Evolutionary conservation across 2,113 vertebrate species (phyloP).

Genomic region (Physeter macrocephalus): DNA sequence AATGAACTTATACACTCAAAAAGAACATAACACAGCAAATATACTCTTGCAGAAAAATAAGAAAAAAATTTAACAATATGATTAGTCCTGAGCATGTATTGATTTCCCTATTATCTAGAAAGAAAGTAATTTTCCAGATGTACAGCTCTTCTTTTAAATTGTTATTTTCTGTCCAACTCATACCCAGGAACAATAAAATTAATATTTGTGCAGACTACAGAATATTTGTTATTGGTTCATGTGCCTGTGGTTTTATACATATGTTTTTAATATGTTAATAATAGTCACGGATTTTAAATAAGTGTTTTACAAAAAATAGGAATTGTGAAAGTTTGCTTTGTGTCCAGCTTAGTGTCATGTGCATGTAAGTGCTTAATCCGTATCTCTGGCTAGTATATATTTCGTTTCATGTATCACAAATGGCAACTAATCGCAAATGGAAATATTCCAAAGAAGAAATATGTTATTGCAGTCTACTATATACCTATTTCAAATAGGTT

Average conservation of each 20-base stretch:
- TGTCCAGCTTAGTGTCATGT: neutral
- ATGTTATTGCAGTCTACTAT: neutral
- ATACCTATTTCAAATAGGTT: neutral
- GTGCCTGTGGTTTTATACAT: slow-evolving; percentile 21
- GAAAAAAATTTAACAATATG: neutral
- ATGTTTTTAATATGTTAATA: slow-evolving; percentile 13
- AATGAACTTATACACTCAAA: neutral
- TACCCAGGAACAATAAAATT: neutral
- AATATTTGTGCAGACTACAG: neutral
- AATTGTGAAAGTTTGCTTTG: slow-evolving; percentile 15
- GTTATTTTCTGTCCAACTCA: slow-evolving; percentile 7
- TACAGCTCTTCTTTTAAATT: slow-evolving; percentile 19
- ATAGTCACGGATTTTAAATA: slow-evolving; percentile 37
- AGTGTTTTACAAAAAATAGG: neutral
- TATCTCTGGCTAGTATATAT: neutral
- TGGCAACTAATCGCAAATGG: neutral
- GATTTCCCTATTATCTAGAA: slow-evolving; percentile 27
- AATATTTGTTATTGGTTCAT: neutral
- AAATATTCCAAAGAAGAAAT: slow-evolving; percentile 12
- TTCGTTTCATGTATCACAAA: slow-evolving; percentile 25
- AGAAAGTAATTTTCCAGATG: slow-evolving; percentile 34
- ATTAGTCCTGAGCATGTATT: neutral
- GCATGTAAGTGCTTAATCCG: neutral
- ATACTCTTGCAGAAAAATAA: slow-evolving; percentile 9
- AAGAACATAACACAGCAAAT: neutral